Base-by-base conservation (phyloP, 2,113 vertebrate genomes). In the Chloroceryle aenea region DNA sequence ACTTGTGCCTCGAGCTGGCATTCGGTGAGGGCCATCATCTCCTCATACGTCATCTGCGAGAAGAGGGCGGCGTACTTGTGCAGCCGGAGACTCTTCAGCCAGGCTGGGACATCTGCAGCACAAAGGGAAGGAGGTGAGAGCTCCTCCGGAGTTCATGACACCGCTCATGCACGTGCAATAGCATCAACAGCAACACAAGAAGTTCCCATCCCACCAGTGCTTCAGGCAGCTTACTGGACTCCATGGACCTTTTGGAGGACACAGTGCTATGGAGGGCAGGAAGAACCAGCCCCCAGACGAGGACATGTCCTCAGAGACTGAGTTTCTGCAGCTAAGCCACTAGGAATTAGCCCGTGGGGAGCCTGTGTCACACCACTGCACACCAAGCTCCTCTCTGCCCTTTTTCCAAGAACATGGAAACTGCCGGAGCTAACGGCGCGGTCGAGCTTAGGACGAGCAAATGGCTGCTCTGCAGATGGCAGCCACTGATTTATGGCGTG, bases 1-100 rank as follows among this genome's bases (percentile, higher is more conserved):
- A 99, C 99, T 98, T 99, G 99, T 72, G 99, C 99, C 97, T 99
- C 99, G 9, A 99, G 98, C 78, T 99, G 99, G 94, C 99, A 99
- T 94, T 99, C 99, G 0, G 99, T 99, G 89, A 99, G 98, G 58
- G 99, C 98, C 99, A 99, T 99, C 99, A 99, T 99, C 97, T 99
- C 99, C 52, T 99, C 99, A 1, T 99, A 99, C 3, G 98, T 99
- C 99, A 99, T 99, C 80, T 99, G 99, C 11, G 99, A 99, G 98
- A 99, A 99, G 53, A 99, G 98, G 6, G 98, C 98, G 0, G 99
- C 99, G 1, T 99, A 99, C 94, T 99, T 99, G 97, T 99, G 99
- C 85, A 99, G 98, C 81, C 99, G 99, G 71, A 99, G 98, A 98
- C 99, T 99, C 98, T 99, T 99, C 77, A 99, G 97, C 99, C 99